Conservation (phyloP, 2,797 vertebrate genomes). For the Darevskia mixta region DNA sequence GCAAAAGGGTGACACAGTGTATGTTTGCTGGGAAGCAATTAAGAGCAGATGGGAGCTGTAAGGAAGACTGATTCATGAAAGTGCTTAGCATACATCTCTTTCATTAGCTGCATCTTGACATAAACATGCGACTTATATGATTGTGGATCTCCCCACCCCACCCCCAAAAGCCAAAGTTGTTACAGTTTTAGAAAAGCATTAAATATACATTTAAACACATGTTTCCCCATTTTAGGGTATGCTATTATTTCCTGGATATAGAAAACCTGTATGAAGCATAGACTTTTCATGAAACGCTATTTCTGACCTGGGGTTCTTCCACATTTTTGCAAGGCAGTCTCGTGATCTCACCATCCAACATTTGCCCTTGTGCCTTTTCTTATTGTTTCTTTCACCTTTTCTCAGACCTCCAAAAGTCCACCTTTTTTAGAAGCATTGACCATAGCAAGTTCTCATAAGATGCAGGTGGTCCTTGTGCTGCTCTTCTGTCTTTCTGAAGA, state of each 20-base stretch:
- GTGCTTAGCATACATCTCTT: slow-evolving; percentile 39
- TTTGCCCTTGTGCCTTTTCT: neutral
- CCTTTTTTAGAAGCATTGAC: neutral
- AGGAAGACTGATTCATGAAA: slow-evolving; percentile 55
- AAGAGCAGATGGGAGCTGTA: slow-evolving; percentile 69
- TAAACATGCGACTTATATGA: slow-evolving; percentile 52
- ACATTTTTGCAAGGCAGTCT: neutral
- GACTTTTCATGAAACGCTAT: neutral
- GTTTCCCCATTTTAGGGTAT: neutral
- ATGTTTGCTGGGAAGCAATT: slow-evolving; percentile 68
- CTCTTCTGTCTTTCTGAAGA: no score
- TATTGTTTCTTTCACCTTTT: neutral
- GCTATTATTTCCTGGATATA: slow-evolving; percentile 37
- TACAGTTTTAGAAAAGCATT: neutral
- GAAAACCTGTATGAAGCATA: neutral
- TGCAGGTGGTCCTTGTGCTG: no score
- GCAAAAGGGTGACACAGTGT: slow-evolving; percentile 59
- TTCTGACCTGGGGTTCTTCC: neutral
- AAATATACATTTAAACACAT: neutral
- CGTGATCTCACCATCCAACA: neutral
- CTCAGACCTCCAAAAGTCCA: neutral
- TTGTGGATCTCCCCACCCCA: slow-evolving; percentile 31
- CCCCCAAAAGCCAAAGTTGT: slow-evolving; percentile 33
- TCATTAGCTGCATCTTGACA: slow-evolving; percentile 51
- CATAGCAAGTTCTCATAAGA: neutral